Percentiles rank a stretch among this genome's conserved stretches.
phyloP scores from a whole-genome alignment of 2,113 vertebrate species.

The Oxyura jamaicensis region DNA sequence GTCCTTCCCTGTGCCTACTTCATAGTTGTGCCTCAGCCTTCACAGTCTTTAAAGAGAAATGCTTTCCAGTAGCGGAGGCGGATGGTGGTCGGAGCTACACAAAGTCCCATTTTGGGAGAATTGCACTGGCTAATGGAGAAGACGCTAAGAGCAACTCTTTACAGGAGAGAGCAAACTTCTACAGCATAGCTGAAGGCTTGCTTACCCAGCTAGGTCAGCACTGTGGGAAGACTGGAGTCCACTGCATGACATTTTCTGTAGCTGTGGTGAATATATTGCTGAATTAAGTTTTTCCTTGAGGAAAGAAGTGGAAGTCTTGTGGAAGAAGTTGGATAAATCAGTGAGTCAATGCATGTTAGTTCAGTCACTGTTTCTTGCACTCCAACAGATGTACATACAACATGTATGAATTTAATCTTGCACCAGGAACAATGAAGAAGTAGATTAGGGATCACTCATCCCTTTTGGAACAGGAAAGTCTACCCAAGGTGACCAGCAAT shows the following conservation, averaged over 20 bases:
- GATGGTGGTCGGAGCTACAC: neutral
- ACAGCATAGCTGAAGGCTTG: neutral
- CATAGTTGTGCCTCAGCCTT: neutral
- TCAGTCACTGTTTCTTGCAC: neutral
- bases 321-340: neutral
- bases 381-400: neutral
- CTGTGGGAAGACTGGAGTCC: neutral
- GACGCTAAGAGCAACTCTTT: neutral
- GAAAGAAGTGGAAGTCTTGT: neutral
- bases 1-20: neutral
- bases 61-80: neutral
- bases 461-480: neutral
- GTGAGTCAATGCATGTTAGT: neutral
- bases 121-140: neutral
- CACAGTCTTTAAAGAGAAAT: neutral
- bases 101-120: neutral
- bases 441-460: neutral
- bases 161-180: neutral
- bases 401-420: neutral
- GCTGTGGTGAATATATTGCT: accelerated
- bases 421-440: neutral
- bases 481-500: neutral
- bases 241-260: neutral
- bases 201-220: neutral
- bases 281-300: neutral